Evolutionary conservation across 2,888 invertebrate species (phyloP), one percentile per base, ranked within the genome.

Genomic region (Ashinkailepas kermadecensis): DNA sequence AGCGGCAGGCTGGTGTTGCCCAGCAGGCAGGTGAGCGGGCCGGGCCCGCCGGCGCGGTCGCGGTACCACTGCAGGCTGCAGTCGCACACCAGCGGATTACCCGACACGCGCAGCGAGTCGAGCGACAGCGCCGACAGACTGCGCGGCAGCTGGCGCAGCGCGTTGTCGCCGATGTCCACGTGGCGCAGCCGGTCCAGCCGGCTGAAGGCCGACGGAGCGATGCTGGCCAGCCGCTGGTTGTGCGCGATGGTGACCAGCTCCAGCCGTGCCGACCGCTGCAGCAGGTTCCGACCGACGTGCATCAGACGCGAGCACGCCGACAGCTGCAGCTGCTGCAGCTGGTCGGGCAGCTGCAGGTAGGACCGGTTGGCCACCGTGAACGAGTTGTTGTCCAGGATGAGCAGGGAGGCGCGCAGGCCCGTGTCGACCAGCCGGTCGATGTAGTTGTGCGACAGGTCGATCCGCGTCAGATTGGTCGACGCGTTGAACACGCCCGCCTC

Each of bases 321-420:
- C 64, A 83, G 74, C 13, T 81, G 81, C 79, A 84, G 82, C 25
- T 64, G 59, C 78, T 39, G 15, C 65, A 84, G 81, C 4, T 82
- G 78, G 1, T 62, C 23, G 25, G 83, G 79, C 21, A 82, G 81
- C 12, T 81, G 81, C 62, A 84, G 81, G 81, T 82, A 83, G 58
- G 82, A 82, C 13, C 80, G 78, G 23, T 82, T 82, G 23, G 83
- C 81, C 18, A 56, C 78, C 80, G 82, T 81, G 56, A 84, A 83
- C 80, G 83, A 81, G 81, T 84, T 84, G 23, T 83, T 83, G 64
- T 83, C 83, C 59, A 84, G n/a, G 80, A 83, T 82, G 15, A 84
- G 80, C 58, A 74, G 56, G 21, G 80, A 57, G 25, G 82, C 80
- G 78, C 56, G n/a, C 80, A 83, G 83, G 58, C 83, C 82, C 62